These are phyloP conservation scores for Potamarius usumacintae DNA, from an alignment of 2,113 vertebrate species.

Conservation along the genomic window DNA sequence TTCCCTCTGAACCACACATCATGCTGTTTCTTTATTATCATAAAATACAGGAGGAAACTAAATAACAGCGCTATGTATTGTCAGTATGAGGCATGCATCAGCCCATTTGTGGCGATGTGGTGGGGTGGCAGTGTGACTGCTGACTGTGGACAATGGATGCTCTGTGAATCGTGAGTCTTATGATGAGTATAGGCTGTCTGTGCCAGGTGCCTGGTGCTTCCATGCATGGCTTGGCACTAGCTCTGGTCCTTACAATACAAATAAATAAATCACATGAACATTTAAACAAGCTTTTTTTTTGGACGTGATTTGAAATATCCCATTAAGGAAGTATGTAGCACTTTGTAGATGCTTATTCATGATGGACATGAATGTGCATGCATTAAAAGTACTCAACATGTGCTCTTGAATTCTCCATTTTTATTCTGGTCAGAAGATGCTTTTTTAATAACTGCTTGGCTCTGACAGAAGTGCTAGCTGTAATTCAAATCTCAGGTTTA, in stretches of 20 bases:
- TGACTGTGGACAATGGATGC: slow-evolving; percentile 49
- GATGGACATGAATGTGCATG: background rate
- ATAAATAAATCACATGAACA: slow-evolving; percentile 20
- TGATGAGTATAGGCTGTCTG: slow-evolving; percentile 43
- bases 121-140: slow-evolving; percentile 11
- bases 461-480: background rate
- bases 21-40: background rate
- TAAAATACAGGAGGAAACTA: background rate
- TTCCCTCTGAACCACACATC: background rate
- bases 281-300: background rate
- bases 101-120: slow-evolving; percentile 23
- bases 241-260: slow-evolving; percentile 39
- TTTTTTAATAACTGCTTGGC: background rate
- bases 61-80: slow-evolving; percentile 14
- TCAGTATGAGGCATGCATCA: slow-evolving; percentile 15
- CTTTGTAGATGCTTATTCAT: background rate
- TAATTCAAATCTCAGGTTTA: background rate
- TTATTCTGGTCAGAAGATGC: background rate
- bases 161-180: slow-evolving; percentile 51
- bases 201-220: slow-evolving; percentile 47
- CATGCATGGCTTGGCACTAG: slow-evolving; percentile 35
- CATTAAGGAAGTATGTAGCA: background rate
- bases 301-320: background rate
- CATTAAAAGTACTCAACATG: background rate
- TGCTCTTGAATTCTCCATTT: background rate